Evolutionary conservation across 2,797 vertebrate genomes (phyloP), one percentile per base, ranked within the genome.

Genomic region (Monodelphis domestica): DNA sequence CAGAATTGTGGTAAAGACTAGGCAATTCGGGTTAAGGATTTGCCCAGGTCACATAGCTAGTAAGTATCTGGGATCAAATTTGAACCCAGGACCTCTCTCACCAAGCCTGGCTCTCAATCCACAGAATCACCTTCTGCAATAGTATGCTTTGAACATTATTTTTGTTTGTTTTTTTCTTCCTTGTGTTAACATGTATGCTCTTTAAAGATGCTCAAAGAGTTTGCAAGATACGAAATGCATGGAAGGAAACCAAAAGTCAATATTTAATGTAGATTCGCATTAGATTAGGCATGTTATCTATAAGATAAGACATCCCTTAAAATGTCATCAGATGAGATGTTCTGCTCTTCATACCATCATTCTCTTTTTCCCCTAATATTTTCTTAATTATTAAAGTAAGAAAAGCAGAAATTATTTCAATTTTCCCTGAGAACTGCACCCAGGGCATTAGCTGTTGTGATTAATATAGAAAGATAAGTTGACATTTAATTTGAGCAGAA

Each of bases 401-500:
- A 93, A 97, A 90, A 94, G 95, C 95, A 98, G 94, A 98, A 97
- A 97, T 95, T 90, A 97, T 97, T 97, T 97, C 91, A 93, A 54
- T 96, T 96, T 97, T 96, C 92, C 97, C 95, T 95, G 95, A 97
- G 95, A 95, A 95, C 88, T 97, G 91, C 89, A 95, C 95, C 95
- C 88, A 93, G 96, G 97, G 96, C 94, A 97, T 98, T 97, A 98
- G 95, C 95, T 97, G 89, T 96, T 55, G 91, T 95, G 93, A 54
- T 92, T 96, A 94, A 92, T 95, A 84, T 94, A 52, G 92, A 94
- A 91, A 96, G 95, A 97, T 98, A 97, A 98, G 97, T 96, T 97
- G 96, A 96, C 97, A 96, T 96, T 98, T 97, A 97, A 97, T 97
- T 98, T 96, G 92, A 97, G 95, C 96, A 97, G 97, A 98, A 97